These are phyloP conservation scores for Amiota mariae DNA, from an alignment of 2,888 invertebrate species.

Conservation along the genomic window DNA sequence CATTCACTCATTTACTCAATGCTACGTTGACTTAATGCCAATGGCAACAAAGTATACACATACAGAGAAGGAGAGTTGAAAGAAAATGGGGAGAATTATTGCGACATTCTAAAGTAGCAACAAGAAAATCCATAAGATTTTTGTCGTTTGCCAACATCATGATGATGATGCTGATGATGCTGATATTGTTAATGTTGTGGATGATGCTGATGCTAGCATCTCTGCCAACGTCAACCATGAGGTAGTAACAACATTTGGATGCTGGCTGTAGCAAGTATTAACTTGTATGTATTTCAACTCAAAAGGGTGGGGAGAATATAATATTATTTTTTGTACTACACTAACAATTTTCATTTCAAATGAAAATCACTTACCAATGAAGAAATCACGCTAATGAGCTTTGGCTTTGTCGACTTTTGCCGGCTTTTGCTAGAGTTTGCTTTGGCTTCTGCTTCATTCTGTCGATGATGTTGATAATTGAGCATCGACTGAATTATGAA, in stretches of 20 bases:
- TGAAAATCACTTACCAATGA: constrained; percentile 25
- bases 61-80: neutral
- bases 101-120: constrained; percentile 27
- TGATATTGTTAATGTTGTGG: no score
- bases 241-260: neutral
- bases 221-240: neutral
- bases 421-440: neutral
- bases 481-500: constrained; percentile 1
- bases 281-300: no score
- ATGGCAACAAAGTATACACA: constrained; percentile 11
- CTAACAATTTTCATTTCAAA: constrained; percentile 17
- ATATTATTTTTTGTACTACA: neutral
- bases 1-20: constrained; percentile 11
- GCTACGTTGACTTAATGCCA: constrained; percentile 18
- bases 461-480: constrained; percentile 11
- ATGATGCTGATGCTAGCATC: neutral
- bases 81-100: constrained; percentile 16
- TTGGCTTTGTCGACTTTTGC: neutral
- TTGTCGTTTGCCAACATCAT: neutral
- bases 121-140: constrained; percentile 18
- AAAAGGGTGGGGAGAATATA: no score
- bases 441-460: constrained; percentile 4
- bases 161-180: no score
- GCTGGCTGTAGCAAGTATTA: no score
- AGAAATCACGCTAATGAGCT: constrained; percentile 29